Base-by-base conservation (phyloP, 2,888 invertebrate genomes). In the Drosophila leonis region DNA sequence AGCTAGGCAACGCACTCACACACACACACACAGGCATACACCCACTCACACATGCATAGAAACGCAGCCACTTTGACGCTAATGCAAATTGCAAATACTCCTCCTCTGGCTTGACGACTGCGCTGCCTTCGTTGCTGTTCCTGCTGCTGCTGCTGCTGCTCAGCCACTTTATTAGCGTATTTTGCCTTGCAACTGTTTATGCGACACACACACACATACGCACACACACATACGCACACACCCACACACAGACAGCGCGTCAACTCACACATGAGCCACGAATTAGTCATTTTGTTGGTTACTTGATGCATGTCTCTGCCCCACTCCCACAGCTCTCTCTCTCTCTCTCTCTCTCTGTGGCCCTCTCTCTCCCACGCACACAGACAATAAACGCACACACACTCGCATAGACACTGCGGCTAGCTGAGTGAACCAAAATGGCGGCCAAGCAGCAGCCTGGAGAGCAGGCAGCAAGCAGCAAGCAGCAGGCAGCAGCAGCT, bases 221-320 rank as follows among this genome's bases (percentile, higher is more conserved):
- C 65, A 37, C 41, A 56, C 48, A 20, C 10, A n/a, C 65, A 37
- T 39, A 56, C 48, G 18, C 10, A n/a, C 41, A 56, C 48, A 20
- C 10, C 13, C 35, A 48, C 42, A 48, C 29, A 56, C 29, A 64
- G 10, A 64, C 27, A 46, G 39, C 52, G 57, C 57, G 41, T 68
- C 24, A 37, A 54, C 48, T 54, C 57, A 65, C 59, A 71, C 74
- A 80, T 68, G 72, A 55, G 71, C 77, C 72, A 90, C 75, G 90
- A 91, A 90, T 90, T 91, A 91, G 90, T 90, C 91, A 90, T 90
- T 90, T 90, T 85, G 86, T 83, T 88, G 88, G 91, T 90, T 85
- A 88, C 88, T 91, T 91, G 91, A 91, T 89, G 91, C 91, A 87
- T 90, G 71, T 76, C 54, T 78, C 77, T 65, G 46, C 65, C 42